Percentiles rank a stretch among this genome's conserved stretches.
These are phyloP conservation scores for Diploscapter pachys DNA, from an alignment of 1,140 invertebrate species.

Conservation along the genomic window DNA sequence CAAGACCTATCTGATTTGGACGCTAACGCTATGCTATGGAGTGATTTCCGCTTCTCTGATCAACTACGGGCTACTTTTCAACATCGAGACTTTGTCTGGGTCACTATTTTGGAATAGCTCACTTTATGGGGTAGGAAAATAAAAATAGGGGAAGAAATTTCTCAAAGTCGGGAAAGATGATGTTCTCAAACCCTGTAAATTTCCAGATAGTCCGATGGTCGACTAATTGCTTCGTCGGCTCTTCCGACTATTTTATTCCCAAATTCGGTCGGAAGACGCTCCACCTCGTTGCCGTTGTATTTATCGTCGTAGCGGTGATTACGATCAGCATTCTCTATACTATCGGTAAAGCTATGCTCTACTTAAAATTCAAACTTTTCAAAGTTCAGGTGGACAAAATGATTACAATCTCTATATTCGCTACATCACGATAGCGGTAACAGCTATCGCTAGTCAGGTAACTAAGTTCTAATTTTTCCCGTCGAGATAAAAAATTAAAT, in stretches of 20 bases:
- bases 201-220: conserved; percentile 26
- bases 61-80: conserved; percentile 39
- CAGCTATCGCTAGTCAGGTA: conserved; percentile 20
- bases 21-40: no score
- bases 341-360: background rate
- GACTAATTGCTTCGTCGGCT: conserved; percentile 19
- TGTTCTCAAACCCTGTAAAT: background rate
- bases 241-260: conserved; percentile 13
- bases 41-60: conserved; percentile 13
- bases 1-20: no score
- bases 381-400: conserved; percentile 4
- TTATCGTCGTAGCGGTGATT: conserved; percentile 11
- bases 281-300: conserved; percentile 18
- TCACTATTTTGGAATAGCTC: conserved; percentile 34
- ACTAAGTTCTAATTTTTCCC: background rate
- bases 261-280: conserved; percentile 31
- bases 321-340: conserved; percentile 14
- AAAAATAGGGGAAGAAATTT: no score
- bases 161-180: no score
- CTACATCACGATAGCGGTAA: conserved; percentile 12
- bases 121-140: conserved; percentile 11
- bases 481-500: background rate
- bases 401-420: conserved; percentile 4
- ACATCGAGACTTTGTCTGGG: conserved; percentile 39
- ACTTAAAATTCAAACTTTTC: conserved; percentile 10